A percentile compares a stretch with the other conserved stretches of the same genome.
phyloP scores from a whole-genome alignment of 2,888 invertebrate genomes.

The Cheilosia grossa region DNA sequence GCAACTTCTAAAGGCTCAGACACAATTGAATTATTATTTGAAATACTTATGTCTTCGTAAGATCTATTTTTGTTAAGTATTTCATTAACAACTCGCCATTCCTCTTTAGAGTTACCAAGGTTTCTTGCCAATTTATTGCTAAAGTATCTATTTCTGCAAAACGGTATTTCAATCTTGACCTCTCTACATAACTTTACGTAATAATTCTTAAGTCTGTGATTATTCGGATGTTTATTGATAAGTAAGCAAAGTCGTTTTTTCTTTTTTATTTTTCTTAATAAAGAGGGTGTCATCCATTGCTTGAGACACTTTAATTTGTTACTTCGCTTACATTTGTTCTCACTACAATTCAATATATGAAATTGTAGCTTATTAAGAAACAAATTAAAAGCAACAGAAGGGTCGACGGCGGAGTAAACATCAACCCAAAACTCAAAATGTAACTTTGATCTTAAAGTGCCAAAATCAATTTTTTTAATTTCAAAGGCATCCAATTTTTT shows the following conservation, averaged over 20 bases:
- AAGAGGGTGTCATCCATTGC: not conserved
- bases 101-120: conserved; percentile 10
- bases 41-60: not conserved
- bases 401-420: not conserved
- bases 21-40: not conserved
- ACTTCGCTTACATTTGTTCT: too few relatives aligned
- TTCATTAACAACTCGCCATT: conserved; percentile 2
- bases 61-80: not conserved
- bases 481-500: not conserved
- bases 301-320: conserved; percentile 17
- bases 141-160: not conserved
- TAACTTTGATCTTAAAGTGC: not conserved
- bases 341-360: conserved; percentile 6
- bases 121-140: not conserved
- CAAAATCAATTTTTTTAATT: conserved; percentile 6
- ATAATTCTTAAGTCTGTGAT: too few relatives aligned
- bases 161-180: not conserved
- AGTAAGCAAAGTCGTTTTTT: too few relatives aligned
- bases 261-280: too few relatives aligned
- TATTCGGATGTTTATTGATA: too few relatives aligned
- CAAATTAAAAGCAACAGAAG: conserved; percentile 2
- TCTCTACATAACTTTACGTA: not conserved
- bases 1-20: conserved; percentile 18
- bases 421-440: conserved; percentile 29
- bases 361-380: conserved; percentile 23